These are phyloP conservation scores for Sesamia inferens DNA, from an alignment of 2,888 invertebrate genomes.

Conservation along the genomic window DNA sequence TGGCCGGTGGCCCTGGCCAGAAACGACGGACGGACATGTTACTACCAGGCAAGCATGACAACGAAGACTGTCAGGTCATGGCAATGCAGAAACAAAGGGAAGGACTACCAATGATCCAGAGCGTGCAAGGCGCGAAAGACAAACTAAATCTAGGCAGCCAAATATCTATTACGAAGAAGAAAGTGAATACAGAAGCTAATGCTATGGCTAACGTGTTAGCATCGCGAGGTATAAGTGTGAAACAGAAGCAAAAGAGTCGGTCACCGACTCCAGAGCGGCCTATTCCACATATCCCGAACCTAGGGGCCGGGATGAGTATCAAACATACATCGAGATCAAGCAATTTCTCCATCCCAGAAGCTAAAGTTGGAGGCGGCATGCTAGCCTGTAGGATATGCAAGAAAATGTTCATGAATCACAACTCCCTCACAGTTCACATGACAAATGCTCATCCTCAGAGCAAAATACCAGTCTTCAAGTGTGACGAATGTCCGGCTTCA, in stretches of 20 bases:
- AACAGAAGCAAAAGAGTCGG: constrained; percentile 90
- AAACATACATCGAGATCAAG: constrained; percentile 87
- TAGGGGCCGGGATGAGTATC: constrained; percentile 88
- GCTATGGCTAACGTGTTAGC: constrained; percentile 94
- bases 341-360: constrained; percentile 84
- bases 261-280: constrained; percentile 85
- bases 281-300: constrained; percentile 85
- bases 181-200: constrained; percentile 92
- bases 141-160: constrained; percentile 93
- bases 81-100: constrained; percentile 93
- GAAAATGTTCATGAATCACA: constrained; percentile 85
- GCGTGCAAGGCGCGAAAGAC: constrained; percentile 91
- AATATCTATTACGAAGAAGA: constrained; percentile 92
- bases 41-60: constrained; percentile 92
- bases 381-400: constrained; percentile 84
- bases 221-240: constrained; percentile 94
- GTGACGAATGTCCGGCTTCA: constrained; percentile 93
- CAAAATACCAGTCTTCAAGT: constrained; percentile 88
- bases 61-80: constrained; percentile 94
- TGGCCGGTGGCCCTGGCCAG: constrained; percentile 72
- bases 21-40: constrained; percentile 91
- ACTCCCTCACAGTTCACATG: constrained; percentile 82
- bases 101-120: constrained; percentile 93
- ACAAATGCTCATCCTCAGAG: constrained; percentile 81
- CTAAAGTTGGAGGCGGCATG: constrained; percentile 83